Evolutionary conservation across 2,113 vertebrate genomes (phyloP).

Genomic region (Oceanites oceanicus): DNA sequence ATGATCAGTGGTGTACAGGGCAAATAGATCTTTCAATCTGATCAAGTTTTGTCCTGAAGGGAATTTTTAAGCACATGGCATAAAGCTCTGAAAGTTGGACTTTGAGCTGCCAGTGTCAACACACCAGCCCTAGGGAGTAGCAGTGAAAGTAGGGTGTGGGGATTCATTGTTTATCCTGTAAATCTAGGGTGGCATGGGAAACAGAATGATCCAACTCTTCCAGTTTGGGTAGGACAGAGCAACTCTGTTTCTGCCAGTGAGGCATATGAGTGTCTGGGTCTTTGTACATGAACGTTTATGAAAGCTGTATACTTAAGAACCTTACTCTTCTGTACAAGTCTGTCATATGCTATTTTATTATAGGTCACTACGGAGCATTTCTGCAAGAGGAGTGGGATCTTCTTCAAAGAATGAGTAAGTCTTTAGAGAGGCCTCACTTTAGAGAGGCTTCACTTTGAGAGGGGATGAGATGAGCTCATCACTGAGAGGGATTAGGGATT

Average conservation of each 20-base stretch:
- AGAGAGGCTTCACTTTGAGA: not conserved
- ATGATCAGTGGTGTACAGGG: not conserved
- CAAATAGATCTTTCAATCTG: not conserved
- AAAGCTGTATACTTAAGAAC: not conserved
- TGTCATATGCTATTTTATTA: not conserved
- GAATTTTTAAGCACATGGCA: not conserved
- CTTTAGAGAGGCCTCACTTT: not conserved
- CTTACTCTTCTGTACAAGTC: not conserved
- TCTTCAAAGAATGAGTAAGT: constrained; percentile 92
- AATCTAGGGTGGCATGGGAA: not conserved
- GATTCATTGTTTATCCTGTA: not conserved
- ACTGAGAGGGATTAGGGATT: not conserved
- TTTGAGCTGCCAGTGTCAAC: not conserved
- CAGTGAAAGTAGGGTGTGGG: not conserved
- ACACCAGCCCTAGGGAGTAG: not conserved
- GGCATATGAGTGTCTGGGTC: not conserved
- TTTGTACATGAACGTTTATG: not conserved
- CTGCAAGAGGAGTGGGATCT: constrained; percentile 97
- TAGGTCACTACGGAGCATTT: constrained; percentile 94
- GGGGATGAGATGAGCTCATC: not conserved
- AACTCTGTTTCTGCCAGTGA: not conserved
- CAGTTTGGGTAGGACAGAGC: not conserved
- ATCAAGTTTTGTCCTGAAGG: not conserved
- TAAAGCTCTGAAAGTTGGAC: not conserved
- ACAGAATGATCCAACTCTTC: not conserved